Conservation (phyloP, 2,888 invertebrate species). For the Nezara viridula region DNA sequence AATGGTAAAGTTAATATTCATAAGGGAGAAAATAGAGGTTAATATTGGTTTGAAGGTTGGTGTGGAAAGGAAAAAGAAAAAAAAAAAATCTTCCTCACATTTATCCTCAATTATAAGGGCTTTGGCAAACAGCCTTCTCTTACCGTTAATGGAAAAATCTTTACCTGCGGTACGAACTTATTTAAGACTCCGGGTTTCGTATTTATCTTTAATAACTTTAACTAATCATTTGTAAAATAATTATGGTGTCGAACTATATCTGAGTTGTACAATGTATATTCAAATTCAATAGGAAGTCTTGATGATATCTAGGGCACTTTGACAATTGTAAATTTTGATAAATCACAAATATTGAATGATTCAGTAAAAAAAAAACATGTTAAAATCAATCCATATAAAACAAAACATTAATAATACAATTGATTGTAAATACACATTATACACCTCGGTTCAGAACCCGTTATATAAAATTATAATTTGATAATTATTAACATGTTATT, state of each 20-base stretch:
- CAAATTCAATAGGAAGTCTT: no score
- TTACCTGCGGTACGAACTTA: neutral
- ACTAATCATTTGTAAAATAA: neutral
- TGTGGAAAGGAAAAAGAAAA: neutral
- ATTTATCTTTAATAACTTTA: neutral
- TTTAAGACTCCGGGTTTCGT: neutral
- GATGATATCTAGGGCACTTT: no score
- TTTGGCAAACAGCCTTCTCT: slow-evolving; percentile 12
- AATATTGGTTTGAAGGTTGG: neutral
- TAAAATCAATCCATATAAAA: no score
- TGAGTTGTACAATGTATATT: no score
- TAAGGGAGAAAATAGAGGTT: neutral
- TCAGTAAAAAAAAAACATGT: no score
- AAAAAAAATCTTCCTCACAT: slow-evolving; percentile 20
- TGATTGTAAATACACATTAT: no score
- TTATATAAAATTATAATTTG: no score
- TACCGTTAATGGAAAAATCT: slow-evolving; percentile 34
- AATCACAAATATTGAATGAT: no score
- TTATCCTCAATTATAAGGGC: slow-evolving; percentile 21
- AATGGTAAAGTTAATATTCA: neutral
- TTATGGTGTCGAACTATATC: neutral
- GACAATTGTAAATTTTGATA: no score
- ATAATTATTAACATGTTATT: no score
- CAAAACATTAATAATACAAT: no score
- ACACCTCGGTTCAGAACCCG: no score